Evolutionary conservation across 2,888 invertebrate genomes (phyloP), one percentile per base, ranked within the genome.

Genomic region (Parascotia fuliginaria): DNA sequence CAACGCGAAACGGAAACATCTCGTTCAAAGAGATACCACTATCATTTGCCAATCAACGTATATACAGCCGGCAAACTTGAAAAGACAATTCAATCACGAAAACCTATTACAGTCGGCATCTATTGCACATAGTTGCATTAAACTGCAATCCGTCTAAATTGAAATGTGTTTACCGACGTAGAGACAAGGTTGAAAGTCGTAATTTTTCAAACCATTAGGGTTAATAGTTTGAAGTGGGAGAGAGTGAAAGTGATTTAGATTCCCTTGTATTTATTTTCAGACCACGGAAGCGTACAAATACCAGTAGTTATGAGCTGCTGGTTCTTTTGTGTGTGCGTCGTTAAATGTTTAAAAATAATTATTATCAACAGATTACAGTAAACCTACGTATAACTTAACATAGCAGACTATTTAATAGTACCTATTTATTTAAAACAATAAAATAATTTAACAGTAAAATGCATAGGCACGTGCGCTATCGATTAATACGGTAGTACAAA

Each of bases 201-300:
- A 24, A 22, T 16, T 34, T 39, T 24, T 9, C 27, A 27, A 12
- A 33, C 31, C 46, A 46, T 47, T 48, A 55, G 40, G 55, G 55
- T 65, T 54, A 65, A 62, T 58, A 57, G 64, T 64, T 42, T 60
- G 56, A 65, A 65, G 65, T 65, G 60, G 65, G 57, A 52, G 63
- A 65, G 51, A 75, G 76, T 75, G 77, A 76, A 77, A 77, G 77
- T 76, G 61, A 47, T 64, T 65, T 62, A 48, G 36, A 54, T 65
- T 68, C 65, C 71, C 65, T 67, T 61, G 74, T 65, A 57, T 65
- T 67, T 73, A 73, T 73, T 77, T 77, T 70, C 66, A 71, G 69
- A 68, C 65, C 64, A 27, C 66, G 73, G 77, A 76, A 74, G 70
- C 70, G 57, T 60, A 62, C 55, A 65, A 72, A 70, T 69, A 70